phyloP scores from a whole-genome alignment of 2,113 vertebrate species.

The Lophotis ruficrista region DNA sequence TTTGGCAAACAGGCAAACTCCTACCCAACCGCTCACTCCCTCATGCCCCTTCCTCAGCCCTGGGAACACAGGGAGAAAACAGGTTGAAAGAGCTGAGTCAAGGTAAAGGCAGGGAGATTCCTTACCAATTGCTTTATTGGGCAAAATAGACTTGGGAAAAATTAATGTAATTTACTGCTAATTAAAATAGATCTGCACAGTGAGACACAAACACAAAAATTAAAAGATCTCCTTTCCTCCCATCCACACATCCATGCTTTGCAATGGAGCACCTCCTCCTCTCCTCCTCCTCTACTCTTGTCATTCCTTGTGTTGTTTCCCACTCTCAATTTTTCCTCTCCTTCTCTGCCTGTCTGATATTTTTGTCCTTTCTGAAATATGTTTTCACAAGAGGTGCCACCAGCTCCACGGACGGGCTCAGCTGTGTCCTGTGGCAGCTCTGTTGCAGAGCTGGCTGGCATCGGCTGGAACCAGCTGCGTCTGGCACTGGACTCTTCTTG shows the following conservation, averaged over 20 bases:
- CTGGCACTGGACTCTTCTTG: not conserved
- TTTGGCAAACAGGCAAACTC: not conserved
- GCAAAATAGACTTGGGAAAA: not conserved
- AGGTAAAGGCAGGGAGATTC: not conserved
- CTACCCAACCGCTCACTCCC: rapidly evolving
- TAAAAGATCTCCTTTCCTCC: not conserved
- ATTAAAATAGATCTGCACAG: not conserved
- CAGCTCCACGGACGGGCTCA: not conserved
- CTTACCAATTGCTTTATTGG: not conserved
- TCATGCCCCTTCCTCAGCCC: not conserved
- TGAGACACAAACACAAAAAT: not conserved
- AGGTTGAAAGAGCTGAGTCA: not conserved
- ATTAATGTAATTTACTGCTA: not conserved
- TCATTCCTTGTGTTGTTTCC: not conserved
- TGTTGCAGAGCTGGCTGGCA: not conserved
- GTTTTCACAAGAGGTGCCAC: not conserved
- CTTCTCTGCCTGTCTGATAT: not conserved
- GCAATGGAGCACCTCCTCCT: not conserved
- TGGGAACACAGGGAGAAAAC: rapidly evolving
- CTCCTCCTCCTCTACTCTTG: not conserved
- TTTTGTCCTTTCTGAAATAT: not conserved
- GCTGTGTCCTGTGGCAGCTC: rapidly evolving
- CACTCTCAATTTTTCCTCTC: not conserved
- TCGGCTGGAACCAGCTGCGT: not conserved
- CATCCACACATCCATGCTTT: not conserved